Evolutionary conservation across 1,140 invertebrate genomes (phyloP).

Genomic region (Cyclina sinensis): DNA sequence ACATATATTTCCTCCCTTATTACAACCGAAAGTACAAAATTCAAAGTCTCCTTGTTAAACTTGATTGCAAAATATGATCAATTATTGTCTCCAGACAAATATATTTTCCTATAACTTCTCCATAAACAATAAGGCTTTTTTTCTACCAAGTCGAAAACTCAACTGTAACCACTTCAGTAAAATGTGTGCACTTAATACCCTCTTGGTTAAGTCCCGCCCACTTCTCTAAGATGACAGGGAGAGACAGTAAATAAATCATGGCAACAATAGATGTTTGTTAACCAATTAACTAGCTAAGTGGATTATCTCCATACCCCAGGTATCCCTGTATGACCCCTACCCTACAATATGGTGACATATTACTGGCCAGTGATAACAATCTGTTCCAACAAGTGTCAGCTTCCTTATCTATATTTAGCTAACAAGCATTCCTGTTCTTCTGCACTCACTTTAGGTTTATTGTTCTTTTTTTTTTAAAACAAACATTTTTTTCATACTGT

Average conservation of each 20-base stretch:
- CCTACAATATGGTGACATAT: slow-evolving; percentile 49
- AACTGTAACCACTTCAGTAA: slow-evolving; percentile 8
- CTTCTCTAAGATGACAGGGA: slow-evolving; percentile 46
- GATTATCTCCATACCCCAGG: slow-evolving; percentile 58
- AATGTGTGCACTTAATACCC: slow-evolving; percentile 43
- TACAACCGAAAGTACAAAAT: slow-evolving; percentile 2
- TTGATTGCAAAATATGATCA: neutral
- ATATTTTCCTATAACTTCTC: neutral
- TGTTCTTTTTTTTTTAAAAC: no score
- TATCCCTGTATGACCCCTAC: slow-evolving; percentile 57
- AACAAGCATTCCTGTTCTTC: no score
- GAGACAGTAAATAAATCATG: slow-evolving; percentile 31
- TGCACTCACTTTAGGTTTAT: no score
- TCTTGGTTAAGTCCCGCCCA: slow-evolving; percentile 49
- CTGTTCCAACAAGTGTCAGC: neutral
- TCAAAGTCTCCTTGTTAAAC: neutral
- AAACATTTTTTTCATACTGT: no score
- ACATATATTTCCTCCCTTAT: neutral
- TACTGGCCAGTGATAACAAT: slow-evolving; percentile 30
- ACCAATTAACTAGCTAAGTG: slow-evolving; percentile 60
- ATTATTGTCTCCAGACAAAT: neutral
- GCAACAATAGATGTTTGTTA: slow-evolving; percentile 62
- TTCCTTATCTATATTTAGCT: neutral
- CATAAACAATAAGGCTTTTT: slow-evolving; percentile 14
- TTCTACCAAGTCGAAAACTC: neutral